These are phyloP conservation scores for Hydroisotoma schaefferi DNA, from an alignment of 2,888 invertebrate genomes.

Conservation along the genomic window DNA sequence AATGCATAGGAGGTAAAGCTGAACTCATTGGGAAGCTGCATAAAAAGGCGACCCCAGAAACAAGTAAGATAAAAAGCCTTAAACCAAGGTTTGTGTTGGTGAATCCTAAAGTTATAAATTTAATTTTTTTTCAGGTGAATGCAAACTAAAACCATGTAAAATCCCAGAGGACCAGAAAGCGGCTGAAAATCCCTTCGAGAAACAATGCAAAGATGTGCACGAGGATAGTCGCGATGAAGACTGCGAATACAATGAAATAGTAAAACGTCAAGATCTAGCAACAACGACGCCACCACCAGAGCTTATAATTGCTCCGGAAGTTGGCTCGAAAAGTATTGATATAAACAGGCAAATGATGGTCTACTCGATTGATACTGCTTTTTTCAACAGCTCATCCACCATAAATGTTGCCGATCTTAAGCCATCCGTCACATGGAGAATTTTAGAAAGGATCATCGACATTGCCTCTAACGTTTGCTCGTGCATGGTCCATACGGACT, in stretches of 20 bases:
- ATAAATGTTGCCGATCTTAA: not conserved
- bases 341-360: not conserved
- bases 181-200: not conserved
- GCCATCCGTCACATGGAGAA: not conserved
- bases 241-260: not conserved
- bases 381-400: not conserved
- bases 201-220: not conserved
- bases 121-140: slow-evolving; percentile 5
- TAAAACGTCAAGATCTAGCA: not conserved
- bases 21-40: not conserved
- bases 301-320: not conserved
- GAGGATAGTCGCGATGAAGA: not conserved
- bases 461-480: not conserved
- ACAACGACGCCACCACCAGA: not conserved
- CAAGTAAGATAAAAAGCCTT: not conserved
- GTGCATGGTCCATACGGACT: not conserved
- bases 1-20: not conserved
- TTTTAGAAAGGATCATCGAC: not conserved
- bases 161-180: not conserved
- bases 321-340: not conserved
- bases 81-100: not conserved
- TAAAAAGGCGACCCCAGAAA: not conserved
- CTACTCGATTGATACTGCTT: slow-evolving; percentile 4
- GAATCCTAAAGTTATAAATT: not conserved
- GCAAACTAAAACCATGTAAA: slow-evolving; percentile 1